Evolutionary conservation across 2,113 vertebrate species (phyloP).

Genomic region (Cyanoramphus novaezelandiae): DNA sequence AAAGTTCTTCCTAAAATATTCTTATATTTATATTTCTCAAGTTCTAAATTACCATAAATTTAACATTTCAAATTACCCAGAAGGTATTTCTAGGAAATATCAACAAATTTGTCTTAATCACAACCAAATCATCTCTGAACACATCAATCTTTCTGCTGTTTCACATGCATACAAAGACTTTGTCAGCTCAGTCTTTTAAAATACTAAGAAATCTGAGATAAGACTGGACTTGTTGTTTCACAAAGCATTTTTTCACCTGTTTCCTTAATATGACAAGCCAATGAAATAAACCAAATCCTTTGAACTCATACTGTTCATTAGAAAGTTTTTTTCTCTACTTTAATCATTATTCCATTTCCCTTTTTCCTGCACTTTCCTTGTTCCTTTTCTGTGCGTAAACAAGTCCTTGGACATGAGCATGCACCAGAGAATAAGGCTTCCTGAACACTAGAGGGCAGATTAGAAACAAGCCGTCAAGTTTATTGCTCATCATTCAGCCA

Average conservation of each 20-base stretch:
- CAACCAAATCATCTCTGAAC: neutral
- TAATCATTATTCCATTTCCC: rapidly evolving
- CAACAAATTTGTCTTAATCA: neutral
- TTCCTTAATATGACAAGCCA: neutral
- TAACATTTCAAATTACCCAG: neutral
- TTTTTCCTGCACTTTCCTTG: neutral
- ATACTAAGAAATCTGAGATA: neutral
- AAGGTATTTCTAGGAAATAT: neutral
- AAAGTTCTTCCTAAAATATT: neutral
- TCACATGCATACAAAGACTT: neutral
- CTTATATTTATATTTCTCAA: neutral
- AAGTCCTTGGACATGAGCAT: neutral
- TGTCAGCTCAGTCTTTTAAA: neutral
- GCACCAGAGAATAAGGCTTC: neutral
- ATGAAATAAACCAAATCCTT: neutral
- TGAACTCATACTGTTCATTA: neutral
- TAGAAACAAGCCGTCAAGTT: slow-evolving; percentile 9
- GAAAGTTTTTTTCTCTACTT: neutral
- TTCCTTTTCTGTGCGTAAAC: rapidly evolving
- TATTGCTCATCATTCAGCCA: neutral
- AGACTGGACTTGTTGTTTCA: neutral
- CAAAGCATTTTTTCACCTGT: neutral
- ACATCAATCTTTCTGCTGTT: neutral
- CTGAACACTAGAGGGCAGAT: slow-evolving; percentile 42
- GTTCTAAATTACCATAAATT: neutral